phyloP scores from a whole-genome alignment of 2,113 vertebrate genomes.

The Salvelinus namaycush region DNA sequence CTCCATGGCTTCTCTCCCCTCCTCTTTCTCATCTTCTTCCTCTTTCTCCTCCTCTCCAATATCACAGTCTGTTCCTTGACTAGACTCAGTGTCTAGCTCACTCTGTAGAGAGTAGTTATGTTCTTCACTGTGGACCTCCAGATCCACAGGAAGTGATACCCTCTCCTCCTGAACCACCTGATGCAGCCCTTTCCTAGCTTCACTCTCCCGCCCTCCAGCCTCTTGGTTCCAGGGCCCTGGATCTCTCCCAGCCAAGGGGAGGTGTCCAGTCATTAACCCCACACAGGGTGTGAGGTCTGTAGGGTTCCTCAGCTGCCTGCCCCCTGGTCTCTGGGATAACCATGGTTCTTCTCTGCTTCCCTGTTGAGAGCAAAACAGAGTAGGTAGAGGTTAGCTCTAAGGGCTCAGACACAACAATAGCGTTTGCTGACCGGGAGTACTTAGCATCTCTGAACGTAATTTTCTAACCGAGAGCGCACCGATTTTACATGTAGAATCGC shows the following conservation, averaged over 20 bases:
- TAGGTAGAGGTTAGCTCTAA: not conserved
- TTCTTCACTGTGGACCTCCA: not conserved
- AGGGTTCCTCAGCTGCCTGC: not conserved
- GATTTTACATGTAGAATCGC: too few species aligned
- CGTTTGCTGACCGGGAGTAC: too few species aligned
- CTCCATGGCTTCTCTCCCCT: not conserved
- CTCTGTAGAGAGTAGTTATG: slow-evolving; percentile 1
- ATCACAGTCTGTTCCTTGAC: not conserved
- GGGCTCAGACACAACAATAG: not conserved
- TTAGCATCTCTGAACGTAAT: too few species aligned
- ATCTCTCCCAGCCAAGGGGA: not conserved
- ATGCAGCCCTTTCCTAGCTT: not conserved
- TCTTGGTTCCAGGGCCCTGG: not conserved
- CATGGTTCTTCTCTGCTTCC: not conserved
- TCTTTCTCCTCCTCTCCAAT: not conserved
- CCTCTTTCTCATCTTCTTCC: not conserved
- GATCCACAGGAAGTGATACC: not conserved
- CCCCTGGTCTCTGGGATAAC: not conserved
- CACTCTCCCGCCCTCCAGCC: not conserved
- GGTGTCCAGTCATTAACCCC: not conserved
- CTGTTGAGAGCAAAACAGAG: not conserved
- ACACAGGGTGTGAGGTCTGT: not conserved
- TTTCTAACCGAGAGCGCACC: too few species aligned
- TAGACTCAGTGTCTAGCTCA: not conserved
- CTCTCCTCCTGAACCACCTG: not conserved